Base-by-base conservation (phyloP, 2,797 vertebrate species). In the Anguilla anguilla region DNA sequence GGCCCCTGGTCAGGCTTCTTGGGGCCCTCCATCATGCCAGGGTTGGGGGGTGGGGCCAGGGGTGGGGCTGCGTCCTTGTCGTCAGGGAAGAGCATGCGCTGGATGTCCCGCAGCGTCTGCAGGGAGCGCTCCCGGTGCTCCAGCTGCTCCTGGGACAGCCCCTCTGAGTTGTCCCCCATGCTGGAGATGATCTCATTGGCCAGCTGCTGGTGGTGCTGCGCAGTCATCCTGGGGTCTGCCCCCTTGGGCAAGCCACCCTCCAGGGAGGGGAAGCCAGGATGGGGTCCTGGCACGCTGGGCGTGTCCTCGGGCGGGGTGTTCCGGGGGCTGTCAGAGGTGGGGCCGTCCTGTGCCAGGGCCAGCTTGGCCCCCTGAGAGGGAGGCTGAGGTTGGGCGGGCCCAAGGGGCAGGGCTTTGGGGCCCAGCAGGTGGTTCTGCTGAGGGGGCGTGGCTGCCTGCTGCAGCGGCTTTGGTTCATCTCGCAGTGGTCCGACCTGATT, bases 11-110 rank as follows among this genome's bases (percentile, higher is more conserved):
- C 99, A 10, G 97, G 87, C 89, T 97, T 97, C 90, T 97, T 97
- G 88, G 96, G 95, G 95, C 94, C 93, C 91, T 97, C 96, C 91
- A 96, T 89, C 84, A 95, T 93, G 67, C 94, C 95, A 85, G 95
- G 94, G 13, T 51, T 0, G 91, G 94, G 46, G 92, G 96, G 0
- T 22, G 22, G n/a, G 51, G 7, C 51, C 51, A 46, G 43, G 72
- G 72, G 67, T 10, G 43, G 92, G 96, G 11, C 93, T 92, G 59
- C 96, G 96, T 97, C 96, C 51, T 96, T 96, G 92, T 99, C 98
- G 22, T 99, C 99, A 0, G 99, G 99, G 92, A 99, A 99, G 84
- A 99, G 98, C 98, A 99, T 99, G 17, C 98, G 97, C 92, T 99
- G 98, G 92, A 99, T 99, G 89, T 99, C 98, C 92, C 99, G 93